Base-by-base conservation (phyloP, 2,888 invertebrate species). In the Palloptera scutellata region DNA sequence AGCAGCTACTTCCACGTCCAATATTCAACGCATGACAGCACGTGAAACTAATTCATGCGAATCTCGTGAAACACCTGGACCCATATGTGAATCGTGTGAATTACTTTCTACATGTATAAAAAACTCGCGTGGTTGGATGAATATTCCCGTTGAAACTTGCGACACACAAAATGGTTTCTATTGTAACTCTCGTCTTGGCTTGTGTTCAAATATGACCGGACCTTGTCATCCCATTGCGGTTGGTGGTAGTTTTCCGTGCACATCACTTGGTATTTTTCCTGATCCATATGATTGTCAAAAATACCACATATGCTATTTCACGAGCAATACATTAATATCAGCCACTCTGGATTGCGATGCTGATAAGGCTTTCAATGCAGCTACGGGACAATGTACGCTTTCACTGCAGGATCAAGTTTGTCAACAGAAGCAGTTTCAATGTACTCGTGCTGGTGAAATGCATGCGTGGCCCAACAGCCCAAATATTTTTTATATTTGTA, bases 241-340 rank as follows among this genome's bases (percentile, higher is more conserved):
- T 60, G 83, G 83, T 58, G 83, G 81, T 8, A 84, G 83, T 69
- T 84, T 84, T 20, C 83, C 82, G 48, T 84, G 84, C 73, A 84
- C 83, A 1, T 82, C 83, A 1, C 82, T 83, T 51, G 84, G 84
- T 54, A 76, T 84, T 17, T 84, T 83, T 45, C 85, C 85, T 1
- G 84, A 85, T 79, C 84, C 85, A 2, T 85, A 85, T 48, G 84
- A 84, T 66, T 85, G 85, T 60, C 85, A 85, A 73, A 82, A 80
- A 64, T 85, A 85, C 67, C 85, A 85, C 61, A 83, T 84, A 81
- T 85, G 85, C 64, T 83, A 84, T 64, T 81, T 81, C 68, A 81
- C 81, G 41, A 74, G 72, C 2, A 75, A 78, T 12, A 81, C 83
- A n/a, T 65, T 83, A 20, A 81, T 85, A 3, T 80, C 84, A 3